Conservation (phyloP, 2,113 vertebrate species). For the Chelonoidis abingdonii region DNA sequence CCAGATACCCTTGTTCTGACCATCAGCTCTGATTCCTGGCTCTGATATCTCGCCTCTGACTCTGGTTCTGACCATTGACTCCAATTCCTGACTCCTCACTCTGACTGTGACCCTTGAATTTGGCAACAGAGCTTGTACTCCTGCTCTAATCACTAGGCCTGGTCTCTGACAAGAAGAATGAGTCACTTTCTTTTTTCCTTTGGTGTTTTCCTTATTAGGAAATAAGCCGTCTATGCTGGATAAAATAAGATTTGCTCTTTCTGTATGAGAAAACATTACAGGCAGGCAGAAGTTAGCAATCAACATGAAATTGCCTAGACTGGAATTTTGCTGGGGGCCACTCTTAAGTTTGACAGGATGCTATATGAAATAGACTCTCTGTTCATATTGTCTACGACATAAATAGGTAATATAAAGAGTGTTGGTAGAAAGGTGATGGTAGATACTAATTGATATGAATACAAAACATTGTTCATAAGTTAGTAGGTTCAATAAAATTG, state of each 20-base stretch:
- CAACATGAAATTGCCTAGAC: not conserved
- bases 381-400: rapidly evolving
- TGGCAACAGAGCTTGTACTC: not conserved
- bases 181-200: not conserved
- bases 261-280: not conserved
- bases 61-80: not conserved
- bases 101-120: not conserved
- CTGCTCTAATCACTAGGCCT: not conserved
- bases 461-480: not conserved
- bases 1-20: not conserved
- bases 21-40: not conserved
- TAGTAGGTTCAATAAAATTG: not conserved
- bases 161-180: not conserved
- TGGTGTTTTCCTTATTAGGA: not conserved
- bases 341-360: not conserved
- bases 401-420: not conserved
- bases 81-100: not conserved
- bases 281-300: not conserved
- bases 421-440: not conserved
- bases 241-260: not conserved
- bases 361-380: not conserved
- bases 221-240: not conserved
- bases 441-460: not conserved
- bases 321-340: not conserved
- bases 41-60: not conserved